Conservation (phyloP, 2,888 invertebrate genomes). For the Trachelus stipa region DNA sequence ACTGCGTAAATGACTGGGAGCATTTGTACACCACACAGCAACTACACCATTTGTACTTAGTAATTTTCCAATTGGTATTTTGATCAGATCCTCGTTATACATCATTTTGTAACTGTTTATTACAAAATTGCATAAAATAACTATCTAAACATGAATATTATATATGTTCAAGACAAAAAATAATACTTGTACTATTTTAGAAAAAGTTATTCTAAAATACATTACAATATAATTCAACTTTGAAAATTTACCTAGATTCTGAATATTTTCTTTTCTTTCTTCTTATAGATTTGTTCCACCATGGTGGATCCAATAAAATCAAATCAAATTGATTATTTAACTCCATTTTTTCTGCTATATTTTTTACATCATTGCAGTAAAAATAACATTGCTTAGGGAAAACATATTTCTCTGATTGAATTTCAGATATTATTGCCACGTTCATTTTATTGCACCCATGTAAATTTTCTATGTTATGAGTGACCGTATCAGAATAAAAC, state of each 20-base stretch:
- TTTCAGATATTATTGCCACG: conserved; percentile 67
- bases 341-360: conserved; percentile 70
- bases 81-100: conserved; percentile 78
- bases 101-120: conserved; percentile 81
- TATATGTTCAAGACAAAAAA: not conserved
- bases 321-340: conserved; percentile 77
- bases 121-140: conserved; percentile 17
- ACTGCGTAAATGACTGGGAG: conserved; percentile 75
- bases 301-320: conserved; percentile 93
- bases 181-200: not conserved
- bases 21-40: conserved; percentile 94
- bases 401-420: conserved; percentile 70
- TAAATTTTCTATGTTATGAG: conserved; percentile 50
- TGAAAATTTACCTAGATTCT: conserved; percentile 71
- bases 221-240: conserved; percentile 19
- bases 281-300: conserved; percentile 95
- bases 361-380: conserved; percentile 75
- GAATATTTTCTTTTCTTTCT: conserved; percentile 76
- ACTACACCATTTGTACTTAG: conserved; percentile 76
- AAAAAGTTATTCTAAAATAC: conserved; percentile 23
- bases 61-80: conserved; percentile 77
- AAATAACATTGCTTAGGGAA: conserved; percentile 78
- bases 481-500: conserved; percentile 64
- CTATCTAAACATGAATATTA: conserved; percentile 22
- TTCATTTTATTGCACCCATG: conserved; percentile 73